phyloP scores from a whole-genome alignment of 23 tunicate genomes.

The Aplidium turbinatum region DNA sequence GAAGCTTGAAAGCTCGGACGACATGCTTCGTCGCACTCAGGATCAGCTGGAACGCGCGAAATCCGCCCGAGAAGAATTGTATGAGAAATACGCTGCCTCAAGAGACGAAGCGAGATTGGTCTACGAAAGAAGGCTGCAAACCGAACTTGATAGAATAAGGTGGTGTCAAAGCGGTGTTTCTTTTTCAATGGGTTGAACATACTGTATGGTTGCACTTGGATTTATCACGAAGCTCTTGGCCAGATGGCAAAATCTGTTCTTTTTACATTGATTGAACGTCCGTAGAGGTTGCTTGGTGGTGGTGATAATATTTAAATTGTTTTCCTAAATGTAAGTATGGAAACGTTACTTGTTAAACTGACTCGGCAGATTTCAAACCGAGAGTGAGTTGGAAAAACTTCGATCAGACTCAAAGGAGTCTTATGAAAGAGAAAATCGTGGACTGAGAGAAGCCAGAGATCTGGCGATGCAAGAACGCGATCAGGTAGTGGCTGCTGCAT shows the following conservation, averaged over 20 bases:
- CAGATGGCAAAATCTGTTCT: no score
- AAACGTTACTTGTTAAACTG: no score
- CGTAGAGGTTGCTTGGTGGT: no score
- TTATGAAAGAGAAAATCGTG: constrained; percentile 82
- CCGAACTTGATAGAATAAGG: constrained; percentile 82
- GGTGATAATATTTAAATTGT: no score
- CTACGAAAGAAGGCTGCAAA: constrained; percentile 78
- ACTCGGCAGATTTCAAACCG: constrained; percentile 69
- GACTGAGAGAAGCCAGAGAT: constrained; percentile 76
- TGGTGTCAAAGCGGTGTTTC: no score
- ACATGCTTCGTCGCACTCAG: constrained; percentile 55
- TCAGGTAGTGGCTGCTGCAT: constrained; percentile 60
- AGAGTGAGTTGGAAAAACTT: constrained; percentile 66
- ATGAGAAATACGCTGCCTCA: constrained; percentile 77
- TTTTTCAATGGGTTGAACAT: no score
- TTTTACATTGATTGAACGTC: no score
- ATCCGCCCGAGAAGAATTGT: constrained; percentile 64
- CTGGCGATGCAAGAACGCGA: constrained; percentile 64
- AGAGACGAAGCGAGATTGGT: constrained; percentile 73
- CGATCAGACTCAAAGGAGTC: constrained; percentile 70
- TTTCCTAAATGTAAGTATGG: no score
- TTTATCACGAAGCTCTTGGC: no score
- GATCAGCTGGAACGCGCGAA: constrained; percentile 77
- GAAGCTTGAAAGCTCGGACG: constrained; percentile 65
- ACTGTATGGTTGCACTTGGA: no score